phyloP scores from a whole-genome alignment of 2,888 invertebrate species.

The Himalopsyche kuldschensis region DNA sequence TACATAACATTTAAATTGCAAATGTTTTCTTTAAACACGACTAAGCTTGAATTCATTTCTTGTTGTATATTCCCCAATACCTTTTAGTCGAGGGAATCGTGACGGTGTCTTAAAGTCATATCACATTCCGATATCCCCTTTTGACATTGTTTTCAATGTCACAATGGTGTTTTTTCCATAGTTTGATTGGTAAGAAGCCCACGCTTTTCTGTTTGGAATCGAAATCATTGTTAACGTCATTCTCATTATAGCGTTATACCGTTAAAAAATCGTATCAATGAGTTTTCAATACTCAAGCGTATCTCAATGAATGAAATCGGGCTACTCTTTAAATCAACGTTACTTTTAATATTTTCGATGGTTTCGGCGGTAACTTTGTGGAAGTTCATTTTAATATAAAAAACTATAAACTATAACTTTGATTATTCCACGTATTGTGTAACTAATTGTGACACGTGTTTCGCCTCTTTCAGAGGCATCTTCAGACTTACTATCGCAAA shows the following conservation, averaged over 20 bases:
- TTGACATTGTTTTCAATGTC: constrained; percentile 35
- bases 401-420: no score
- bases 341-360: no score
- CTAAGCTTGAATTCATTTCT: constrained; percentile 30
- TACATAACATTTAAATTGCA: constrained; percentile 37
- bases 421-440: no score
- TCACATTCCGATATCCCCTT: constrained; percentile 24
- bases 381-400: no score
- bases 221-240: constrained; percentile 19
- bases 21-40: constrained; percentile 27
- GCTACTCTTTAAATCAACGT: background rate
- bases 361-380: no score
- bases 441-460: no score
- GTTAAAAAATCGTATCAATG: constrained; percentile 2
- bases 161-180: constrained; percentile 28
- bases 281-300: background rate
- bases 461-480: no score
- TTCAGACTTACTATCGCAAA: no score
- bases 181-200: constrained; percentile 22
- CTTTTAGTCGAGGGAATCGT: background rate
- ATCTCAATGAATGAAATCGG: background rate
- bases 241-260: constrained; percentile 13
- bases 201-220: constrained; percentile 17
- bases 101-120: constrained; percentile 16
- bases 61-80: background rate